A percentile compares a stretch with the other conserved stretches of the same genome.
Conservation (phyloP, 2,113 vertebrate genomes). For the Chamaetylas fuelleborni region DNA sequence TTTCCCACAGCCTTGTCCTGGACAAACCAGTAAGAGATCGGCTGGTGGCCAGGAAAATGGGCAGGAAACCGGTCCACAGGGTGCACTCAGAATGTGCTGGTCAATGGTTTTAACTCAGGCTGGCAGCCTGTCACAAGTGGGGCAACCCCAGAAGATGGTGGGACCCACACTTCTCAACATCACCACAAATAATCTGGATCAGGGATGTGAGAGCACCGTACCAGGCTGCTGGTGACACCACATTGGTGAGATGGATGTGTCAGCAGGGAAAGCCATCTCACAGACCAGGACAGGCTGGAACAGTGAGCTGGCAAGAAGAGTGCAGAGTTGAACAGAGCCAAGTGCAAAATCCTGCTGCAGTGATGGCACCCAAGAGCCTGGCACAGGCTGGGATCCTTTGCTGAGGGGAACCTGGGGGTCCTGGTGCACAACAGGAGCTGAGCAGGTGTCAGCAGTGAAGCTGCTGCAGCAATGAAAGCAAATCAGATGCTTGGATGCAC, state of each 20-base stretch:
- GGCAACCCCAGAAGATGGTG: neutral
- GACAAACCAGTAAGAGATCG: fast-evolving
- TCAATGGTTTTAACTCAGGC: neutral
- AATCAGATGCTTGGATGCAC: neutral
- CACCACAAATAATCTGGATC: neutral
- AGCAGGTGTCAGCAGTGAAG: neutral
- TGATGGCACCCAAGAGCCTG: neutral
- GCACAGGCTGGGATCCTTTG: neutral
- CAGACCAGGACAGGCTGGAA: neutral
- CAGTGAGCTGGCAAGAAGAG: neutral
- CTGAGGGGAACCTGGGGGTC: neutral
- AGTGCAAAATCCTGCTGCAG: neutral
- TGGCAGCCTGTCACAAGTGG: neutral
- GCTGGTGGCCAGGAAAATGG: fast-evolving
- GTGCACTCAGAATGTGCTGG: fast-evolving
- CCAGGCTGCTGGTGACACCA: neutral
- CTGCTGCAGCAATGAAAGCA: neutral
- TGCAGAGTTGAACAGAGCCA: neutral
- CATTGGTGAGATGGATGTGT: fast-evolving
- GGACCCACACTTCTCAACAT: neutral
- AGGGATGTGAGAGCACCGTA: no score
- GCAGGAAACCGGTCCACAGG: neutral
- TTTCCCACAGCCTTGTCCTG: neutral
- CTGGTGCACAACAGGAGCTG: neutral
- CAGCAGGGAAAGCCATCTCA: neutral